Evolutionary conservation across 1,140 invertebrate species (phyloP), one percentile per base, ranked within the genome.

Genomic region (Pseudomyrmex gracilis): DNA sequence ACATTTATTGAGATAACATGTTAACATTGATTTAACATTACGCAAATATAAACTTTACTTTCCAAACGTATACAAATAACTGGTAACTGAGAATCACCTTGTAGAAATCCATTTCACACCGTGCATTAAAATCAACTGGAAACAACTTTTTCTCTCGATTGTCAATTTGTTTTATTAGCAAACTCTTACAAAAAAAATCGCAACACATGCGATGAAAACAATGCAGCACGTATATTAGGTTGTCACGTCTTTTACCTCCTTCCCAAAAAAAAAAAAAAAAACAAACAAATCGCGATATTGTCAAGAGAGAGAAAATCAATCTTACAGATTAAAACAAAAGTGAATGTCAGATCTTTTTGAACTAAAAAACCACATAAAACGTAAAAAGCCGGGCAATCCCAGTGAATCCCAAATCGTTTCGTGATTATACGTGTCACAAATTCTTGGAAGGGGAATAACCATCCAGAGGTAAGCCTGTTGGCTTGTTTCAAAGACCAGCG

Each of bases 41-140:
- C 20, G 7, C 15, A 17, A 73, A 15, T 0, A 0, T 17, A 4
- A 4, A 5, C 17, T 60, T 22, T 2, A 17, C 43, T 47, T 66
- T 3, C 8, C 4, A 53, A 24, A n/a, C 22, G 17, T n/a, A 55
- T 8, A 49, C 24, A 57, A 83, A 66, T 55, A 53, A 24, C n/a
- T 34, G 0, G 34, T 34, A 49, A 0, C 3, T 22, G 55, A 34
- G 34, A 45, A 20, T 73, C 87, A 89, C 88, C 85, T 87, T 22
- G 47, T 76, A 87, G n/a, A 22, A 49, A 1, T 80, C 82, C 88
- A 89, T 2, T 7, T 70, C 58, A 24, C 71, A 88, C 87, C 77
- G 34, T 85, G n/a, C 71, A 83, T 82, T 34, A 85, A 57, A 77
- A 85, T 76, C 76, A 84, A 55, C 2, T 57, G 34, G 8, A 8